Percentiles rank a stretch among this genome's conserved stretches.
These are phyloP conservation scores for Drosophila suzukii DNA, from an alignment of 1,140 invertebrate genomes.

Conservation along the genomic window DNA sequence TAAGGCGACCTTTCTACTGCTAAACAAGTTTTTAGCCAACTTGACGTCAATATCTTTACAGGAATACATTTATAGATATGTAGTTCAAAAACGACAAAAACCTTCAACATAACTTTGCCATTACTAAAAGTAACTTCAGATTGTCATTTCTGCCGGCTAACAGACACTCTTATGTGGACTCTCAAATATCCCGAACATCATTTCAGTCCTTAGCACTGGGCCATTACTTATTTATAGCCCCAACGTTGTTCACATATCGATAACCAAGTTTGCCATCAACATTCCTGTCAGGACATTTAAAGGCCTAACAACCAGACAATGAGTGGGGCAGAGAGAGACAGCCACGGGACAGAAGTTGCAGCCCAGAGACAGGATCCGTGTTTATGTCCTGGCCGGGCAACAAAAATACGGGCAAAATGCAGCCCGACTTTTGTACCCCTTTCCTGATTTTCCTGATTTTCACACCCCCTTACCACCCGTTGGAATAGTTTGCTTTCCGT, in stretches of 20 bases:
- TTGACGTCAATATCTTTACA: no score
- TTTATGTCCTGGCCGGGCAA: conserved; percentile 66
- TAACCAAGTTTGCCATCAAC: conserved; percentile 48
- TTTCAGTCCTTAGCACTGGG: neutral
- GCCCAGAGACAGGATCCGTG: conserved; percentile 52
- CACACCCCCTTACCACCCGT: conserved; percentile 8
- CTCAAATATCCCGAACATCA: conserved; percentile 7
- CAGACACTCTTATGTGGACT: neutral
- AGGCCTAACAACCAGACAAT: conserved; percentile 65
- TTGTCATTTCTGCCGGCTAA: neutral
- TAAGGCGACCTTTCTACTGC: no score
- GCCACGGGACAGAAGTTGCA: conserved; percentile 35
- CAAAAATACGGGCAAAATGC: conserved; percentile 64
- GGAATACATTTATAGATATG: neutral
- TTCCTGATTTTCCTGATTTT: neutral
- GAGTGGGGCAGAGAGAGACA: conserved; percentile 23
- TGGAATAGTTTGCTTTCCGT: conserved; percentile 39
- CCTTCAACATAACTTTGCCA: neutral
- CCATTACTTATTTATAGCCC: conserved; percentile 28
- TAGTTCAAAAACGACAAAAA: no score
- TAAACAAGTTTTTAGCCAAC: no score
- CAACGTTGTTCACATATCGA: conserved; percentile 32
- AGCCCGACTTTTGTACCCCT: conserved; percentile 11
- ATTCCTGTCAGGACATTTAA: conserved; percentile 58
- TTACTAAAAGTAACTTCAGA: neutral